Percentiles rank a stretch among this genome's conserved stretches.
Evolutionary conservation across 2,113 vertebrate genomes (phyloP).

Genomic region (Plecturocebus donacophilus): DNA sequence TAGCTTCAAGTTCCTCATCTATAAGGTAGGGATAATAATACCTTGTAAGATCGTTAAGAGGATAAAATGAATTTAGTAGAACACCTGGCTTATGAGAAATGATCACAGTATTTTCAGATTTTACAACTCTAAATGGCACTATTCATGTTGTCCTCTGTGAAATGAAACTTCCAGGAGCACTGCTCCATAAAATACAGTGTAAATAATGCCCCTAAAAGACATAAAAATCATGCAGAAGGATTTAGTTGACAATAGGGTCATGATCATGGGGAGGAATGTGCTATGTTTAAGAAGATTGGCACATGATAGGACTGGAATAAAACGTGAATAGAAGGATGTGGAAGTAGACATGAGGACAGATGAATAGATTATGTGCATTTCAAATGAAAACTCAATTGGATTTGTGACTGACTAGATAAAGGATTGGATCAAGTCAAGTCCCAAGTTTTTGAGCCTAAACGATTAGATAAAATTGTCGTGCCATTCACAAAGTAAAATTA

Average conservation of each 20-base stretch:
- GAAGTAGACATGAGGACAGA: slow-evolving; percentile 45
- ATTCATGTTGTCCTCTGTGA: neutral
- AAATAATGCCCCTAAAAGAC: neutral
- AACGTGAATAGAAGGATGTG: neutral
- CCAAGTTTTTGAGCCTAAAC: neutral
- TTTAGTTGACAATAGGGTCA: neutral
- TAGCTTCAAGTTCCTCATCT: neutral
- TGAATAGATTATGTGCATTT: neutral
- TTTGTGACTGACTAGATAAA: neutral
- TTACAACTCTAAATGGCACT: neutral
- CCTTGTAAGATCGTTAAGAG: neutral
- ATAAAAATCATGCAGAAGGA: neutral
- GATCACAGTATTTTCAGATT: neutral
- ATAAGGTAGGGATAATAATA: neutral
- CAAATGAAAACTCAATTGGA: slow-evolving; percentile 17
- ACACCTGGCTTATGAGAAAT: neutral
- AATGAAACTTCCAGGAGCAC: neutral
- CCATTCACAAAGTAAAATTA: slow-evolving; percentile 12
- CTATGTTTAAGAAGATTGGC: neutral
- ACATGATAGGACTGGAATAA: neutral
- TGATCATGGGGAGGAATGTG: neutral
- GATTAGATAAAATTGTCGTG: neutral
- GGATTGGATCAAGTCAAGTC: neutral
- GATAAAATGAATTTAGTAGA: slow-evolving; percentile 6
- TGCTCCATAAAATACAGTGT: neutral